Base-by-base conservation (phyloP, 2,888 invertebrate genomes). In the Amblyteles armatorius region DNA sequence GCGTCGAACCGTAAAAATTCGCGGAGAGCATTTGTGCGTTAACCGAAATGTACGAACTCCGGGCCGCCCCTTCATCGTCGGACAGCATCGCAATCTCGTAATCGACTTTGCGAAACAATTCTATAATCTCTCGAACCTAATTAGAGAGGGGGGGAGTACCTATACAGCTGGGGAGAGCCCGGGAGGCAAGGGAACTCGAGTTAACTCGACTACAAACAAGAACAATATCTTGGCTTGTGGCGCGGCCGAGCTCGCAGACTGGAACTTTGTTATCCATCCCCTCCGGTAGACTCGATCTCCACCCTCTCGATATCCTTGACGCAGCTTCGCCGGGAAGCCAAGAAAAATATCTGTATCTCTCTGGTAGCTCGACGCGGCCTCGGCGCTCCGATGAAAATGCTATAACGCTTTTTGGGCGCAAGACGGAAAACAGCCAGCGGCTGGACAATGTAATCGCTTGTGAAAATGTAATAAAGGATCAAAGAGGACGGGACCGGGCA, bases 381-480 rank as follows among this genome's bases (percentile, higher is more conserved):
- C 36, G 57, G 29, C 22, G 22, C 29, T 40, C 7, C 2, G 22
- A 65, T 22, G 67, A 67, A 67, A 55, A 77, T 55, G 19, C 52
- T 76, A 52, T 52, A 67, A 48, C 22, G 52, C 19, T 76, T 48
- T 26, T 29, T 26, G 36, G 9, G 19, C 50, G 57, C 72, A n/a
- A 19, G 13, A 36, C 33, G 29, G 52, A 82, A 80, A 82, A 90
- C 90, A 81, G 91, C 92, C 92, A 91, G 90, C 88, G 92, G 92
- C 91, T 91, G 91, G 89, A 89, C 91, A 91, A 91, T 89, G 92
- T 91, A 92, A 93, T 93, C 92, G 92, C 90, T 91, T 91, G 93
- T 92, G 90, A 92, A 92, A 93, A 93, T 92, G 90, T 92, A 92
- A 93, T 93, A 92, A 92, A 92, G 89, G 91, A 91, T 93, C 92